Conservation (phyloP, 1,140 invertebrate species). For the Zaprionus taronus region DNA sequence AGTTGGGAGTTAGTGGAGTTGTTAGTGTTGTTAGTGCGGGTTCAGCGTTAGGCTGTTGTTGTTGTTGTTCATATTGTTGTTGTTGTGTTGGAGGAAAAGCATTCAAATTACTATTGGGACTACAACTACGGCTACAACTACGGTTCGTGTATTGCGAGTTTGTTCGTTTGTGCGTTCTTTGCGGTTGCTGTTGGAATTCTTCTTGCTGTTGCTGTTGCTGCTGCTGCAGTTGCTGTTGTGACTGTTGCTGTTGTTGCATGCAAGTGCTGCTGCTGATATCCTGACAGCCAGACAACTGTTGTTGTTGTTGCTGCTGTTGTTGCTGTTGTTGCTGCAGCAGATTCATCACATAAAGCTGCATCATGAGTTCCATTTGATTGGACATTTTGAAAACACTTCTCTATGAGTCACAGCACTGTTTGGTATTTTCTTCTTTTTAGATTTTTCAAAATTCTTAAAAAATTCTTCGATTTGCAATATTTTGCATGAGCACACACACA, state of each 20-base stretch:
- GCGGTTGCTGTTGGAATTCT: constrained; percentile 49
- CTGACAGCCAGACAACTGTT: constrained; percentile 47
- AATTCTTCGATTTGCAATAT: constrained; percentile 48
- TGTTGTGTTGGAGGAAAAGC: constrained; percentile 51
- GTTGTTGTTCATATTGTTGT: constrained; percentile 57
- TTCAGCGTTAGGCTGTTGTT: constrained; percentile 4
- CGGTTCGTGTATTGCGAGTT: constrained; percentile 82
- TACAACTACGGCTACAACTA: constrained; percentile 84
- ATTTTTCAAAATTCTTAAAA: constrained; percentile 27
- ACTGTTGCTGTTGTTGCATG: constrained; percentile 56
- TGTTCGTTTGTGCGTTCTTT: constrained; percentile 79
- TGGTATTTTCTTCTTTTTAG: constrained; percentile 33
- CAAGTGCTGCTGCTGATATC: constrained; percentile 77
- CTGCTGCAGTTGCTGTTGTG: constrained; percentile 32
- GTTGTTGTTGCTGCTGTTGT: constrained; percentile 55
- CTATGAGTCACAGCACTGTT: constrained; percentile 47
- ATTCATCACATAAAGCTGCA: constrained; percentile 84
- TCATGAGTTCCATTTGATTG: constrained; percentile 82
- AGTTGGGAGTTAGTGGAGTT: constrained; percentile 53
- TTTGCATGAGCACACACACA: constrained; percentile 41
- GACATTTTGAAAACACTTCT: constrained; percentile 69
- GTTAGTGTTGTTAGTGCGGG: constrained; percentile 49
- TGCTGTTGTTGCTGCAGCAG: constrained; percentile 79
- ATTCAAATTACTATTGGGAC: constrained; percentile 84
- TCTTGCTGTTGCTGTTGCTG: constrained; percentile 51